phyloP scores from a whole-genome alignment of 2,797 vertebrate species.

The Rhynchonycteris naso region DNA sequence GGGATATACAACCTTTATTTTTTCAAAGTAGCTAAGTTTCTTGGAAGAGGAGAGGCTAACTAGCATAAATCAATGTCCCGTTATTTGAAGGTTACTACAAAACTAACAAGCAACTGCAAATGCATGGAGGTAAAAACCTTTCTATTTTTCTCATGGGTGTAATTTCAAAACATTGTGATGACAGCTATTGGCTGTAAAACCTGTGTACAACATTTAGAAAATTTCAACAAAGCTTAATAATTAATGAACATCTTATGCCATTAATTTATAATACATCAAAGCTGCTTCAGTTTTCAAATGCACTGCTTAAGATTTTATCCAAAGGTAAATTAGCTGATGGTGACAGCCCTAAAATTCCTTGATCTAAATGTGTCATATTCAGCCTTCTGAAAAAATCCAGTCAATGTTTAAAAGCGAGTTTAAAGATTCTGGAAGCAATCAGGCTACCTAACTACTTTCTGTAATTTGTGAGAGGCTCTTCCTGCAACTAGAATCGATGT shows the following conservation, averaged over 20 bases:
- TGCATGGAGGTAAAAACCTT: constrained; percentile 54
- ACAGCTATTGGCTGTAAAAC: constrained; percentile 69
- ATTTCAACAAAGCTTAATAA: constrained; percentile 78
- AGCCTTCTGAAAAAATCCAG: constrained; percentile 27
- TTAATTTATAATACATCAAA: constrained; percentile 80
- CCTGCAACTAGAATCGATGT: neutral
- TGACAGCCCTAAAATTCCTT: neutral
- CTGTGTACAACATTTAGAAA: constrained; percentile 65
- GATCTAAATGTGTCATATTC: neutral
- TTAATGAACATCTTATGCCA: constrained; percentile 78
- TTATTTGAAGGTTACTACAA: constrained; percentile 47
- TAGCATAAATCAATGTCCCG: neutral
- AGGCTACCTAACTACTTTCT: neutral
- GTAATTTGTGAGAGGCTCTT: neutral
- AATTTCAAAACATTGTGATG: constrained; percentile 74
- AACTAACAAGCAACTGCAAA: constrained; percentile 56
- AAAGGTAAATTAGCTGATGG: constrained; percentile 31
- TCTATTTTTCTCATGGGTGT: constrained; percentile 65
- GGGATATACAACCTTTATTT: neutral
- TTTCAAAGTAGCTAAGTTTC: constrained; percentile 12
- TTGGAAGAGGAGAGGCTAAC: neutral
- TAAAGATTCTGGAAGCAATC: neutral
- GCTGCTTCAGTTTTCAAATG: constrained; percentile 55
- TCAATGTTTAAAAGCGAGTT: neutral
- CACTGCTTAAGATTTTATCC: constrained; percentile 30